phyloP scores from a whole-genome alignment of 2,888 invertebrate genomes.

The Pterostichus madidus region DNA sequence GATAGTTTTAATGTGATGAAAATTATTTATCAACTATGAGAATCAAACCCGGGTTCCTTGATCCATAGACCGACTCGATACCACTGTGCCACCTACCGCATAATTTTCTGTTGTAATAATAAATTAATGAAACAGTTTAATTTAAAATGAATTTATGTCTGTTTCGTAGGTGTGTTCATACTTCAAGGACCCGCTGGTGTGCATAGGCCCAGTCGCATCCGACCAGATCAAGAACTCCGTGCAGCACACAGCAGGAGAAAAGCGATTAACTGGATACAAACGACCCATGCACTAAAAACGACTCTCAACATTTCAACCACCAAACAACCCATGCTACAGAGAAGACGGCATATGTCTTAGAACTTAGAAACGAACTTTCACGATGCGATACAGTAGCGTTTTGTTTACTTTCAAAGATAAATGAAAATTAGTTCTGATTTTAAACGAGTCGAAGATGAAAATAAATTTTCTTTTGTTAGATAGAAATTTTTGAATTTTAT shows the following conservation, averaged over 20 bases:
- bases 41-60: too few species aligned
- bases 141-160: too few species aligned
- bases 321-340: conserved; percentile 42
- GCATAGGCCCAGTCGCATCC: conserved; percentile 91
- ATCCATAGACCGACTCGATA: too few species aligned
- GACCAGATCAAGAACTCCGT: conserved; percentile 86
- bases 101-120: too few species aligned
- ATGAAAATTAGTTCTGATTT: too few species aligned
- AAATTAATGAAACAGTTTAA: too few species aligned
- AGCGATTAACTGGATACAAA: conserved; percentile 85
- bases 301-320: conserved; percentile 10
- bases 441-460: not conserved
- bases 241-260: conserved; percentile 90
- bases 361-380: conserved; percentile 59
- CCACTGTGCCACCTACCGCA: too few species aligned
- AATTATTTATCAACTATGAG: too few species aligned
- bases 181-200: conserved; percentile 92
- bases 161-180: conserved; percentile 89
- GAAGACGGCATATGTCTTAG: conserved; percentile 51
- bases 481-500: too few species aligned
- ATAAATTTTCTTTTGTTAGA: too few species aligned
- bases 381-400: conserved; percentile 8
- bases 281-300: conserved; percentile 75
- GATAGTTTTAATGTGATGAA: too few species aligned
- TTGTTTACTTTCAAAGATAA: not conserved